phyloP scores from a whole-genome alignment of 2,888 invertebrate species.

The Empis livida region DNA sequence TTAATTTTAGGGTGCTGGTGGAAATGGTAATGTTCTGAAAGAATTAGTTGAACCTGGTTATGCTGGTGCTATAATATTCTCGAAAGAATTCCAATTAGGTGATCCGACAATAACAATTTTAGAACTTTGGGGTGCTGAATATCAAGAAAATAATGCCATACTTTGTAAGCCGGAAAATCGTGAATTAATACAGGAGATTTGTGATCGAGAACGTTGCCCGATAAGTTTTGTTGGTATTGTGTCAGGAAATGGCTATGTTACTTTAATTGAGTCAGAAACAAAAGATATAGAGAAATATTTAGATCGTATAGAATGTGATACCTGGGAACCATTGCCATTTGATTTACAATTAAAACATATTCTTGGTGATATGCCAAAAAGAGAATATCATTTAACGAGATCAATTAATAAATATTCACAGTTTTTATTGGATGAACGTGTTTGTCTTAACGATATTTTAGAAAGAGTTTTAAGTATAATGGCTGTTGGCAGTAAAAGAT shows the following conservation, averaged over 20 bases:
- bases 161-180: slow-evolving; percentile 59
- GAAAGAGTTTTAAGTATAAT: slow-evolving; percentile 74
- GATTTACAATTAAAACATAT: slow-evolving; percentile 82
- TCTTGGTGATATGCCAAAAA: slow-evolving; percentile 69
- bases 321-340: slow-evolving; percentile 54
- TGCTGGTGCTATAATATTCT: slow-evolving; percentile 80
- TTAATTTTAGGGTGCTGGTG: slow-evolving; percentile 72
- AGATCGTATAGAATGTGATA: slow-evolving; percentile 27
- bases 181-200: slow-evolving; percentile 54
- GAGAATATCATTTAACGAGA: slow-evolving; percentile 42
- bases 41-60: slow-evolving; percentile 80
- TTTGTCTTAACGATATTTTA: slow-evolving; percentile 43
- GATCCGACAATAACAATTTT: slow-evolving; percentile 88
- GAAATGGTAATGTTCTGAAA: slow-evolving; percentile 93
- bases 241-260: slow-evolving; percentile 69
- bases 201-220: slow-evolving; percentile 80
- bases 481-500: slow-evolving; percentile 88
- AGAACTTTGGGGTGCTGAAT: slow-evolving; percentile 97
- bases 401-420: slow-evolving; percentile 36
- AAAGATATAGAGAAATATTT: slow-evolving; percentile 38
- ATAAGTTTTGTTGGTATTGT: slow-evolving; percentile 88
- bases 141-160: slow-evolving; percentile 90
- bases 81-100: slow-evolving; percentile 75
- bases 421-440: slow-evolving; percentile 35
- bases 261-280: slow-evolving; percentile 47